Evolutionary conservation across 2,888 invertebrate genomes (phyloP).

Genomic region (Cepaea hortensis): DNA sequence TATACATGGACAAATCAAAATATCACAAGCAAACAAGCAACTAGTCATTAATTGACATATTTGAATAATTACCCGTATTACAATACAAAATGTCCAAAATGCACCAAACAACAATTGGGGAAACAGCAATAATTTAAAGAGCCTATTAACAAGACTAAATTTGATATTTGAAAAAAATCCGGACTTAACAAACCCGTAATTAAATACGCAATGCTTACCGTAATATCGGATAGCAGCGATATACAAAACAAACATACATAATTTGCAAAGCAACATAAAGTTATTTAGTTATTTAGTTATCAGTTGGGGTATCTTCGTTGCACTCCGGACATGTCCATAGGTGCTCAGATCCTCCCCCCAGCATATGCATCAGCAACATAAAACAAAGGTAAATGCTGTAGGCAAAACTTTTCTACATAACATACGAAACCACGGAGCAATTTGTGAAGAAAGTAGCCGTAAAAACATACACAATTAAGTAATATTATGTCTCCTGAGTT

Average conservation of each 20-base stretch:
- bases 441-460: neutral
- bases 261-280: neutral
- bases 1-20: neutral
- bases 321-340: no score
- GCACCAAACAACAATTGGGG: neutral
- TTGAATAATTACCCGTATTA: constrained; percentile 25
- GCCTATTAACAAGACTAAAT: constrained; percentile 11
- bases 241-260: neutral
- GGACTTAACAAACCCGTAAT: neutral
- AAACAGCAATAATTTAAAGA: constrained; percentile 20
- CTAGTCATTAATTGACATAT: constrained; percentile 1
- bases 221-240: neutral
- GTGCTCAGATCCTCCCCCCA: no score
- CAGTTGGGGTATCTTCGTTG: no score
- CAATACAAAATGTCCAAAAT: neutral
- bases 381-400: constrained; percentile 15
- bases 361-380: no score
- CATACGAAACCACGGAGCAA: neutral
- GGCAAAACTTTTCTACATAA: neutral
- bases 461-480: neutral
- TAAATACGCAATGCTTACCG: neutral
- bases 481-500: constrained; percentile 20
- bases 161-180: neutral
- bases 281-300: no score
- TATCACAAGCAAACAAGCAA: constrained; percentile 8